A percentile compares a stretch with the other conserved stretches of the same genome.
Conservation (phyloP, 2,888 invertebrate species). For the Pterobdella sp. region DNA sequence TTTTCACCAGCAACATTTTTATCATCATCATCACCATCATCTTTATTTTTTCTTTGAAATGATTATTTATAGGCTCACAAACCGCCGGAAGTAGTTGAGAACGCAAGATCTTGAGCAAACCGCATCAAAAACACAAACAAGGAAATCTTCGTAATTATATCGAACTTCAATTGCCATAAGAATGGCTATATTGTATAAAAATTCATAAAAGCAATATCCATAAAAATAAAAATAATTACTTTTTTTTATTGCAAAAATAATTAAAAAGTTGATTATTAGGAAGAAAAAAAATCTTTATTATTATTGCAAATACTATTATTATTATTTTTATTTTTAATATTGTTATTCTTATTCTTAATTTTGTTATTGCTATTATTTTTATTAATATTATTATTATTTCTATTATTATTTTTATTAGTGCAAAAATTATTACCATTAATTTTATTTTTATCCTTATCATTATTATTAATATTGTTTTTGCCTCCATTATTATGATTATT, state of each 20-base stretch:
- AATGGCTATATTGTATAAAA: no score
- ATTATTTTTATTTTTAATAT: neutral
- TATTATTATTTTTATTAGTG: neutral
- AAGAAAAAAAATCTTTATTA: neutral
- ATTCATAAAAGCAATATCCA: no score
- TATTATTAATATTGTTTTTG: neutral
- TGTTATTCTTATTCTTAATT: neutral
- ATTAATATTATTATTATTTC: neutral
- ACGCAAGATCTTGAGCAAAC: no score
- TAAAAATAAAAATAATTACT: no score
- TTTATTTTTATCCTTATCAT: neutral
- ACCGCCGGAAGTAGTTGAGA: no score
- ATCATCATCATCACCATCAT: slow-evolving; percentile 31
- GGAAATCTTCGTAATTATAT: no score
- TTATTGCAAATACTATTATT: neutral
- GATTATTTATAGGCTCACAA: no score
- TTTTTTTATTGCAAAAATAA: no score
- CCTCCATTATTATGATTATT: neutral
- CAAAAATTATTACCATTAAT: neutral
- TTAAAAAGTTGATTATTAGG: no score
- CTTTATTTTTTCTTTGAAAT: slow-evolving; percentile 28
- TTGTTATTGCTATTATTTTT: neutral
- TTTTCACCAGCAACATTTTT: slow-evolving; percentile 25
- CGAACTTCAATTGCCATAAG: no score
- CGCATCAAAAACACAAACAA: no score